Base-by-base conservation (phyloP, 2,888 invertebrate genomes). In the Heliconius ethilla region DNA sequence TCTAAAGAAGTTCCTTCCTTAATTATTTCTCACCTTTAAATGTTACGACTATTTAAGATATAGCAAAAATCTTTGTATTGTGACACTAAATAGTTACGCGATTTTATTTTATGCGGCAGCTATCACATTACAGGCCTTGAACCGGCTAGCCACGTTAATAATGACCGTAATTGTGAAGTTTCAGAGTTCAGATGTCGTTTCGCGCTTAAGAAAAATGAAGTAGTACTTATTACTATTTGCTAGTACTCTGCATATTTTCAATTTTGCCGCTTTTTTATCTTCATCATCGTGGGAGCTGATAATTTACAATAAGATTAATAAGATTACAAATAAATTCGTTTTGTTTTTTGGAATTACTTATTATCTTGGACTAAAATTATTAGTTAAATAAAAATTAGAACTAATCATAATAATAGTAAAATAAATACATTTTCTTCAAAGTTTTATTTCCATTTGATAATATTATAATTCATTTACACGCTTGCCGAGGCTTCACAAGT, bases 261-360 rank as follows among this genome's bases (percentile, higher is more conserved):
- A 69, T 69, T 69, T 69, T 69, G 69, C 69, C 69, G 69, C 69
- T 69, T 15, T 33, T 37, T 66, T 33, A 9, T 69, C 40, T 45
- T 45, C 25, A 69, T 45, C 15, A 69, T 25, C 18, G 6, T 69
- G 67, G 11, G 40, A 67, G 10, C 13, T 67, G 67, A 67, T 40
- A 40, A 40, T 67, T 66, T 37, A 67, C 18, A 37, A 37, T 18
- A 66, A 66, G 10, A 22, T 22, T 33, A 66, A 66, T 62, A n/a
- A n/a, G n/a, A 2, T 10, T n/a, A 25, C 4, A 62, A 62, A 62
- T 62, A 62, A n/a, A 62, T 62, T 25, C 10, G 59, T n/a, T 62
- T 62, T 10, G 25, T n/a, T 25, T 22, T 62, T 45, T 15, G 6
- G 15, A 45, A 45, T 45, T 15, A 45, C 5, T 45, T 45, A 6